A percentile compares a stretch with the other conserved stretches of the same genome.
Conservation (phyloP, 2,113 vertebrate genomes). For the Bubo blakistoni region DNA sequence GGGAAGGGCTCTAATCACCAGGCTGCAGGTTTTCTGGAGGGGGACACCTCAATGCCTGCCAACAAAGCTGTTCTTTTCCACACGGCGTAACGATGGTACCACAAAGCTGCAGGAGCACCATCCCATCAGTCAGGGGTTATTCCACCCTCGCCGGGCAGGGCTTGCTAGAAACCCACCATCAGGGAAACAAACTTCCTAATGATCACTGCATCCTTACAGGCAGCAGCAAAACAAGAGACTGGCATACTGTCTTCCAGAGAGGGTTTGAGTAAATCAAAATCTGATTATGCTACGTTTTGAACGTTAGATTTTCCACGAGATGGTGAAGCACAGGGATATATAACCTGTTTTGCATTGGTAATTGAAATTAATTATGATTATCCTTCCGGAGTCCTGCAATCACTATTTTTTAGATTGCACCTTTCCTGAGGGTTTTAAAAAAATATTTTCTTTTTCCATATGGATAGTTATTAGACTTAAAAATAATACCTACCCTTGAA, state of each 20-base stretch:
- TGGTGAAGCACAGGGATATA: background rate
- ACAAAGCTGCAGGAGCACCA: background rate
- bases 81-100: rapidly evolving
- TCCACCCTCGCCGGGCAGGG: background rate
- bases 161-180: background rate
- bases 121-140: background rate
- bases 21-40: background rate
- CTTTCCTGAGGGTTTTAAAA: background rate
- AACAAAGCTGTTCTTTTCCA: rapidly evolving
- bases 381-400: background rate
- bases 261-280: background rate
- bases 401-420: background rate
- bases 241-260: background rate
- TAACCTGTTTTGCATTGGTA: constrained; percentile 47
- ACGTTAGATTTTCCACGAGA: constrained; percentile 10
- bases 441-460: background rate
- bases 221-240: background rate
- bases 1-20: rapidly evolving
- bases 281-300: background rate
- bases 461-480: background rate
- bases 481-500: background rate
- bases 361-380: constrained; percentile 44
- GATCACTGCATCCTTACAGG: background rate
- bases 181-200: background rate
- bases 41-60: background rate